Conservation (phyloP, 2,113 vertebrate species). For the Oxyura jamaicensis region DNA sequence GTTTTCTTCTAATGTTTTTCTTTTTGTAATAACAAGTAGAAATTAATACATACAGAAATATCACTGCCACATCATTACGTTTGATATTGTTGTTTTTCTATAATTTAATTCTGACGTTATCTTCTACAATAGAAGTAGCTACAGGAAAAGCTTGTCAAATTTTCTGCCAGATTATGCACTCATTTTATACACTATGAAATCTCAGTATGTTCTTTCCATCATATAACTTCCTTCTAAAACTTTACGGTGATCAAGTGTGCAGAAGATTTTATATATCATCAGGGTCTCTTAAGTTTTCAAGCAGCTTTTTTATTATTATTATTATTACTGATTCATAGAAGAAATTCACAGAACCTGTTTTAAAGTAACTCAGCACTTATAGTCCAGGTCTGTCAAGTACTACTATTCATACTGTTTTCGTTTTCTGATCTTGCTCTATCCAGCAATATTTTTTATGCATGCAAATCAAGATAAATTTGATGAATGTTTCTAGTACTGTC, state of each 20-base stretch:
- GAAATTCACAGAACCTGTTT: background rate
- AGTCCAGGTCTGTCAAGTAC: background rate
- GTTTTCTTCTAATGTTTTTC: background rate
- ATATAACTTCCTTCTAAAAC: background rate
- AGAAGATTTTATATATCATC: background rate
- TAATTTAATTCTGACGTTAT: background rate
- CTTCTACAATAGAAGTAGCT: background rate
- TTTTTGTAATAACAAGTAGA: background rate
- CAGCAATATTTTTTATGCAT: background rate
- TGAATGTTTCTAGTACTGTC: background rate
- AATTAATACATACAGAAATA: background rate
- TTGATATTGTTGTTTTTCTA: background rate
- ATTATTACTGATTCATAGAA: background rate
- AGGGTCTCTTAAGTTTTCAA: background rate
- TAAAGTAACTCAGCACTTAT: background rate
- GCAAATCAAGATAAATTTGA: background rate
- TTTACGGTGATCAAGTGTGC: background rate
- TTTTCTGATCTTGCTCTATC: background rate
- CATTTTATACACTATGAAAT: background rate
- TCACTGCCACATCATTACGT: rapidly evolving
- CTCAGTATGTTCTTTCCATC: background rate
- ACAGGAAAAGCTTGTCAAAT: background rate
- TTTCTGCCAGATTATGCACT: background rate
- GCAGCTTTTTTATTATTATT: background rate
- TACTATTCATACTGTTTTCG: rapidly evolving